Percentiles rank a stretch among this genome's conserved stretches.
Evolutionary conservation across 2,113 vertebrate species (phyloP).

Genomic region (Notothenia coriiceps): DNA sequence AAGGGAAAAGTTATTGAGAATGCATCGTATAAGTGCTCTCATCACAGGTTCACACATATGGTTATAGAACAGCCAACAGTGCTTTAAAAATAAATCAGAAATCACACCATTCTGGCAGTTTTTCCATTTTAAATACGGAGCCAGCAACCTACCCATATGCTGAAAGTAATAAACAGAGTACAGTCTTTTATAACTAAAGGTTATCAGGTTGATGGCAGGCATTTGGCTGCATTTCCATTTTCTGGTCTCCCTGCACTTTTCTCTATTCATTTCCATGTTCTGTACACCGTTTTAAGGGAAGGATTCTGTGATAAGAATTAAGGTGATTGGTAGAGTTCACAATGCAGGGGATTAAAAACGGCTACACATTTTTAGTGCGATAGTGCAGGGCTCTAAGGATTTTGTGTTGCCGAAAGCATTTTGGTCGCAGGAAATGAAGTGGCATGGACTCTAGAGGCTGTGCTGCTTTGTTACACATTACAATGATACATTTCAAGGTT

Average conservation of each 20-base stretch:
- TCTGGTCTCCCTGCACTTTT: not conserved
- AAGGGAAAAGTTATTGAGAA: constrained; percentile 25
- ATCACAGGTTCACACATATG: not conserved
- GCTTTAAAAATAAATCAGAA: too few relatives aligned
- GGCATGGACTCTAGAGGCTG: not conserved
- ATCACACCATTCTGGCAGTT: too few relatives aligned
- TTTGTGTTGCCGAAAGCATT: not conserved
- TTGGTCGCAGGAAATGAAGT: not conserved
- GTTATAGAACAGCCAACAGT: too few relatives aligned
- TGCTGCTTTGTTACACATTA: not conserved
- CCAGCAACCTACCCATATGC: constrained; percentile 4
- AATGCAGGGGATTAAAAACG: not conserved
- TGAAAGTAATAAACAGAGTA: not conserved
- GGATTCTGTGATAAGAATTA: not conserved
- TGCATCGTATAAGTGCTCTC: not conserved
- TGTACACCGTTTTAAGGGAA: not conserved
- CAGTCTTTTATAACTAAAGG: not conserved
- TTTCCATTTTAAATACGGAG: not conserved
- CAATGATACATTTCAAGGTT: not conserved
- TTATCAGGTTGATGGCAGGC: not conserved
- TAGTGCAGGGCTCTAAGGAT: not conserved
- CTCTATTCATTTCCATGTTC: constrained; percentile 14
- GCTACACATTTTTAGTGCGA: not conserved
- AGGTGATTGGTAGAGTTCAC: not conserved
- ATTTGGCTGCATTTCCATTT: not conserved